These are phyloP conservation scores for Catharus fuscescens DNA, from an alignment of 2,113 vertebrate genomes.

Conservation along the genomic window DNA sequence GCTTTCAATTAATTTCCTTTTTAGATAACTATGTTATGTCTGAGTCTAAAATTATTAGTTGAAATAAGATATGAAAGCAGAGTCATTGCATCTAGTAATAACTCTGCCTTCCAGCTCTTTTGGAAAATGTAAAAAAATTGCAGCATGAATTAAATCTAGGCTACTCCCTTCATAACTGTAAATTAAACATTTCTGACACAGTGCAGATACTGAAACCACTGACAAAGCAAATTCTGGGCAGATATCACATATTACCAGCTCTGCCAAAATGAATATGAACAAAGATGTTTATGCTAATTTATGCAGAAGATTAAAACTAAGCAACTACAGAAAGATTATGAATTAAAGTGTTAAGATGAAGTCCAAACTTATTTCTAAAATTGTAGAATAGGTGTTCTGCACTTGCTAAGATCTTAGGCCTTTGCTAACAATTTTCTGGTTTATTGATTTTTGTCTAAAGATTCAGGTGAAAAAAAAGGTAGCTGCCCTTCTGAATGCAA, in stretches of 20 bases:
- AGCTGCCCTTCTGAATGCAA: neutral
- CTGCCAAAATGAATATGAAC: neutral
- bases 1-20: slow-evolving; percentile 37
- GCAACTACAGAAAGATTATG: neutral
- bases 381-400: neutral
- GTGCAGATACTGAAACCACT: slow-evolving; percentile 4
- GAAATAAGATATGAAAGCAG: slow-evolving; percentile 46
- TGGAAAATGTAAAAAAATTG: slow-evolving; percentile 16
- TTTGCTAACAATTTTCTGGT: neutral
- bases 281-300: neutral
- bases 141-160: slow-evolving; percentile 14
- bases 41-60: slow-evolving; percentile 41
- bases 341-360: neutral
- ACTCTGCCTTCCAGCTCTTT: slow-evolving; percentile 25
- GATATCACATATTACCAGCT: neutral
- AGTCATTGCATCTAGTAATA: neutral
- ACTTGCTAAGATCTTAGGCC: neutral
- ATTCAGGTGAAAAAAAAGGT: neutral
- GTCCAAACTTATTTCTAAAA: neutral
- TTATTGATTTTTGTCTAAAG: neutral
- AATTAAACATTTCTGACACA: slow-evolving; percentile 34
- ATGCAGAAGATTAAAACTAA: neutral
- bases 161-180: neutral
- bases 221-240: slow-evolving; percentile 22
- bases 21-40: slow-evolving; percentile 25